Evolutionary conservation across 2,888 invertebrate genomes (phyloP).

Genomic region (Ctenicera cuprea): DNA sequence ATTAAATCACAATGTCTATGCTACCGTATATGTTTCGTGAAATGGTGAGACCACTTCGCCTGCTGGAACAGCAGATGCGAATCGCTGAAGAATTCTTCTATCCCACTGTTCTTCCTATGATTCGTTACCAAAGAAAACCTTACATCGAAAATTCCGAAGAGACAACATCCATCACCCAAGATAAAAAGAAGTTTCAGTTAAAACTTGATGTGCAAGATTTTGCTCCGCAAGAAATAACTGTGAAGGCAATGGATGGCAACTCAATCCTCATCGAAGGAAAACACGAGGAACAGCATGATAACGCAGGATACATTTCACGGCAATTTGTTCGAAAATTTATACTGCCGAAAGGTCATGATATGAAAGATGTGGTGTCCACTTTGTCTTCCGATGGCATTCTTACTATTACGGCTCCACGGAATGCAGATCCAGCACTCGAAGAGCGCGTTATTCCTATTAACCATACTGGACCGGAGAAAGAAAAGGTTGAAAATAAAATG

Average conservation of each 20-base stretch:
- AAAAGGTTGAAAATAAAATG: no score
- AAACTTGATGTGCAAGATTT: constrained; percentile 54
- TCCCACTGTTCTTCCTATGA: background rate
- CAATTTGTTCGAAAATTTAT: constrained; percentile 86
- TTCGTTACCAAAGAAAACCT: constrained; percentile 37
- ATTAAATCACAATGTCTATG: constrained; percentile 59
- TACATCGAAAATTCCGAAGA: constrained; percentile 52
- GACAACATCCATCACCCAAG: constrained; percentile 75
- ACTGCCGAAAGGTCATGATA: constrained; percentile 85
- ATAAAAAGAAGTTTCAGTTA: constrained; percentile 77
- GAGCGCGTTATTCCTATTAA: constrained; percentile 72
- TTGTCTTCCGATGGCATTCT: constrained; percentile 86
- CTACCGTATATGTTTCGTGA: constrained; percentile 62
- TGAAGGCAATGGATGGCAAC: constrained; percentile 52
- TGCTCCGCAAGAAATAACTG: constrained; percentile 53
- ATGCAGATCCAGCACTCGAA: constrained; percentile 62
- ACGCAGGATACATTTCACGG: constrained; percentile 77
- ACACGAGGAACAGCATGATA: constrained; percentile 53
- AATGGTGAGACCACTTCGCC: constrained; percentile 61
- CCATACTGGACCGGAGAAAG: constrained; percentile 64
- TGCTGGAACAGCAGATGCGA: constrained; percentile 64
- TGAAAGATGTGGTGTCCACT: constrained; percentile 82
- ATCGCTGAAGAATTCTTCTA: constrained; percentile 60
- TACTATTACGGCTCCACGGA: constrained; percentile 80
- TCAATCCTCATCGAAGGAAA: constrained; percentile 54